A percentile compares a stretch with the other conserved stretches of the same genome.
Evolutionary conservation across 2,888 invertebrate genomes (phyloP).

Genomic region (Drosophila cyrtoloma): DNA sequence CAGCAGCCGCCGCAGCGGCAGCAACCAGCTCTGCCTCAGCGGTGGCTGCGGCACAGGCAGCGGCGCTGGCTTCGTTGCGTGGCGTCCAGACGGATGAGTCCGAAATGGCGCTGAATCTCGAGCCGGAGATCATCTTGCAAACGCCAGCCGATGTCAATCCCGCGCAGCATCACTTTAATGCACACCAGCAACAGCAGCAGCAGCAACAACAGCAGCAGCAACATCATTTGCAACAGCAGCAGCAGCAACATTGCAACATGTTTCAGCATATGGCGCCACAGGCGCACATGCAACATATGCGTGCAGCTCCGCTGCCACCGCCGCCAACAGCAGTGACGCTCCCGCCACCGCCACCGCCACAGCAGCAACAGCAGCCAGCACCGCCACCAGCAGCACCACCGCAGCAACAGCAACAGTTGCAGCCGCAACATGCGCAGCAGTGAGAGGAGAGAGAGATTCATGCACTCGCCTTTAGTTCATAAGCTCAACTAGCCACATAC

Average conservation of each 20-base stretch:
- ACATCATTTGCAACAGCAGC: conserved; percentile 70
- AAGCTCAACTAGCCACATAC: conserved; percentile 74
- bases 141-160: conserved; percentile 80
- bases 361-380: conserved; percentile 65
- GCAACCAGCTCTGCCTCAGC: conserved; percentile 59
- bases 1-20: conserved; percentile 42
- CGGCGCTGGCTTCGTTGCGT: conserved; percentile 65
- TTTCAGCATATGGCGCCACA: conserved; percentile 83
- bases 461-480: conserved; percentile 60
- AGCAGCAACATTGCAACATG: conserved; percentile 82
- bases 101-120: conserved; percentile 79
- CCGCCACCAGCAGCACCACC: conserved; percentile 41
- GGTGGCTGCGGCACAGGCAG: conserved; percentile 69
- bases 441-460: conserved; percentile 28
- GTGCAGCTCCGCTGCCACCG: conserved; percentile 69
- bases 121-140: conserved; percentile 82
- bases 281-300: conserved; percentile 83
- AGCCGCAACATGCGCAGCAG: conserved; percentile 43
- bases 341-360: conserved; percentile 64
- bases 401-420: conserved; percentile 64
- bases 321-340: conserved; percentile 66
- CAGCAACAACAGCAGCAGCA: conserved; percentile 68
- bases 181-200: conserved; percentile 68
- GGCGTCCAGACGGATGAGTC: conserved; percentile 66
- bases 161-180: conserved; percentile 75